phyloP scores from a whole-genome alignment of 1,140 invertebrate genomes.

The Anthonomus grandis region DNA sequence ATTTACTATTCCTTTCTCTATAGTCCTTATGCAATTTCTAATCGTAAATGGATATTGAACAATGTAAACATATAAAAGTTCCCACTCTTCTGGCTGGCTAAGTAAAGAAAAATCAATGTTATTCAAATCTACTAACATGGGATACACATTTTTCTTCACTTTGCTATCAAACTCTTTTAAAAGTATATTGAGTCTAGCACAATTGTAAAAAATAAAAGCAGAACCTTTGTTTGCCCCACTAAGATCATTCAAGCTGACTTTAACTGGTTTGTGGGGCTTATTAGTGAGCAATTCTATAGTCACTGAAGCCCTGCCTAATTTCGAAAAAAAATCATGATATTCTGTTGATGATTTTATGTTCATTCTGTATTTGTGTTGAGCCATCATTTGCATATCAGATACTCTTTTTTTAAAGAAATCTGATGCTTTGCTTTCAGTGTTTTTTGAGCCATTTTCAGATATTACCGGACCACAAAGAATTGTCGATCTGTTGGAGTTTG shows the following conservation, averaged over 20 bases:
- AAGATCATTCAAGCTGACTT: slow-evolving; percentile 40
- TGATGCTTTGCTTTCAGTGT: slow-evolving; percentile 13
- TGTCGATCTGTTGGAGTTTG: slow-evolving; percentile 3
- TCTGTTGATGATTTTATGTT: slow-evolving; percentile 38
- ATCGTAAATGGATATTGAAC: slow-evolving; percentile 59
- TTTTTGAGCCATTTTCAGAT: slow-evolving; percentile 36
- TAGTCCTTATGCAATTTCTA: slow-evolving; percentile 51
- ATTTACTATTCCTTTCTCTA: slow-evolving; percentile 51
- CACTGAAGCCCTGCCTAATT: slow-evolving; percentile 59
- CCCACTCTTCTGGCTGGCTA: slow-evolving; percentile 69
- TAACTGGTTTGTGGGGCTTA: slow-evolving; percentile 49
- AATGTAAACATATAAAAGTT: slow-evolving; percentile 63
- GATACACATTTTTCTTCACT: slow-evolving; percentile 53
- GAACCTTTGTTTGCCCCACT: slow-evolving; percentile 49
- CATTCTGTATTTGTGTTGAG: slow-evolving; percentile 60
- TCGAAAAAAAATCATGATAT: slow-evolving; percentile 41
- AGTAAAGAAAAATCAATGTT: slow-evolving; percentile 59
- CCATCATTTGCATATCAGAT: slow-evolving; percentile 57
- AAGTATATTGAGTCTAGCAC: slow-evolving; percentile 61
- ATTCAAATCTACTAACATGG: slow-evolving; percentile 53
- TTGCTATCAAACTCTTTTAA: slow-evolving; percentile 57
- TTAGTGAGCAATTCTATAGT: slow-evolving; percentile 63
- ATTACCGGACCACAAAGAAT: slow-evolving; percentile 39
- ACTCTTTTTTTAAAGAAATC: slow-evolving; percentile 51
- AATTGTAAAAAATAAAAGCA: slow-evolving; percentile 71